phyloP scores from a whole-genome alignment of 1,140 invertebrate species.

The Halictus rubicundus region DNA sequence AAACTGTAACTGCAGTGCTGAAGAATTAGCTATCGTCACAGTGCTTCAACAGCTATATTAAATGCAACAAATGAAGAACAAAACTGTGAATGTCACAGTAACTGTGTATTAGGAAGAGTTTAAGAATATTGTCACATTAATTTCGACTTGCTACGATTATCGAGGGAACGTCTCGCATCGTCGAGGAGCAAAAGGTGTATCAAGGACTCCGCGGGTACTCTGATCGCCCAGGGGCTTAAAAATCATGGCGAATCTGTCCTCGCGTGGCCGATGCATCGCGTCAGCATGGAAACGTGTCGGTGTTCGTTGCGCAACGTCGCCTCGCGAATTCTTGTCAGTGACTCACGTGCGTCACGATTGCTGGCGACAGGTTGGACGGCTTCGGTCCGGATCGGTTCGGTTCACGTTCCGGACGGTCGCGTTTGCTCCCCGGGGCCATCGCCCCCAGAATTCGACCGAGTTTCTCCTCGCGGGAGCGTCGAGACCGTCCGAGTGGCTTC shows the following conservation, averaged over 20 bases:
- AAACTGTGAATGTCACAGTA: too few relatives aligned
- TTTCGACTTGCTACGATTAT: too few relatives aligned
- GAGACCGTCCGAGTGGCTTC: background rate
- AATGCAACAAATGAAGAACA: too few relatives aligned
- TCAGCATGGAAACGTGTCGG: background rate
- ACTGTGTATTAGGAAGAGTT: too few relatives aligned
- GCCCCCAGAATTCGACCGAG: background rate
- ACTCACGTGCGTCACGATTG: conserved; percentile 11
- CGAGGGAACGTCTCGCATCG: too few relatives aligned
- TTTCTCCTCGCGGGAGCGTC: background rate
- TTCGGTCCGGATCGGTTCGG: background rate
- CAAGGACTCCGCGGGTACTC: too few relatives aligned
- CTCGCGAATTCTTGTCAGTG: conserved; percentile 19
- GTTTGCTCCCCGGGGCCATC: background rate
- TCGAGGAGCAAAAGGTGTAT: background rate
- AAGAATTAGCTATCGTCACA: too few relatives aligned
- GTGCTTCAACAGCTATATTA: too few relatives aligned
- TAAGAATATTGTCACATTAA: too few relatives aligned
- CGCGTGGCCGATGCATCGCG: background rate
- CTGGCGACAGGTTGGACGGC: conserved; percentile 12
- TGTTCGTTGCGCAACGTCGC: background rate
- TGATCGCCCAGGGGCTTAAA: background rate
- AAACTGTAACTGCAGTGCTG: too few relatives aligned
- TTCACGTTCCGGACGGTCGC: background rate
- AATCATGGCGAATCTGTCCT: background rate